These are phyloP conservation scores for Tenebrio molitor DNA, from an alignment of 1,140 invertebrate species.

Conservation along the genomic window DNA sequence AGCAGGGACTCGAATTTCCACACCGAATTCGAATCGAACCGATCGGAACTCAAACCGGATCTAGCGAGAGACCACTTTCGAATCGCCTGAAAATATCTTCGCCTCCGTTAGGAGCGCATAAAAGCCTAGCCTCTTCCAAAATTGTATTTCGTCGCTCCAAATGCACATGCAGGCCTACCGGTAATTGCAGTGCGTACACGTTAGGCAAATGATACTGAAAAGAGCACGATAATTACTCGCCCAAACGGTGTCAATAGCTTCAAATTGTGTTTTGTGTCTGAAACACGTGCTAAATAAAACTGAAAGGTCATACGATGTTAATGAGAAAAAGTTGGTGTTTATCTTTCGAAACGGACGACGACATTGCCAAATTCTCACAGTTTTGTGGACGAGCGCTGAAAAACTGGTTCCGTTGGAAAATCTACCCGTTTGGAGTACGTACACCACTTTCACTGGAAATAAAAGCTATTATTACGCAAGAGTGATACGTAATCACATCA, in stretches of 20 bases:
- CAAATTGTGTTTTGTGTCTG: slow-evolving; percentile 17
- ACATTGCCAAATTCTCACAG: slow-evolving; percentile 2
- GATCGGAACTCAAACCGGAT: slow-evolving; percentile 30
- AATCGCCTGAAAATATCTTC: background rate
- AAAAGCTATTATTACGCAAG: slow-evolving; percentile 18
- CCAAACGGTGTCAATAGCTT: slow-evolving; percentile 29
- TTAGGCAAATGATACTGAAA: slow-evolving; percentile 9
- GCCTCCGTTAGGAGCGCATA: background rate
- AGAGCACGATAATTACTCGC: background rate
- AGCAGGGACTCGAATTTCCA: too few relatives aligned
- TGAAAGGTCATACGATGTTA: slow-evolving; percentile 34
- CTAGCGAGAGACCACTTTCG: slow-evolving; percentile 22
- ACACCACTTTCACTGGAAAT: slow-evolving; percentile 22
- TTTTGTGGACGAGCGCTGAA: background rate
- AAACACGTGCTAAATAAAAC: slow-evolving; percentile 39
- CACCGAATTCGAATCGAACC: too few relatives aligned
- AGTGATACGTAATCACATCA: slow-evolving; percentile 33
- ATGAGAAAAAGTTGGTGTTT: slow-evolving; percentile 35
- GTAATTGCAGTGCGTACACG: background rate
- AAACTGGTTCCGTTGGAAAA: slow-evolving; percentile 9
- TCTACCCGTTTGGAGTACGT: background rate
- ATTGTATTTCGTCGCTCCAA: background rate
- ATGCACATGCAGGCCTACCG: background rate
- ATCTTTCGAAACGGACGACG: slow-evolving; percentile 26
- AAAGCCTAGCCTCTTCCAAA: background rate